A percentile compares a stretch with the other conserved stretches of the same genome.
Evolutionary conservation across 2,797 vertebrate genomes (phyloP).

Genomic region (Artibeus lituratus): DNA sequence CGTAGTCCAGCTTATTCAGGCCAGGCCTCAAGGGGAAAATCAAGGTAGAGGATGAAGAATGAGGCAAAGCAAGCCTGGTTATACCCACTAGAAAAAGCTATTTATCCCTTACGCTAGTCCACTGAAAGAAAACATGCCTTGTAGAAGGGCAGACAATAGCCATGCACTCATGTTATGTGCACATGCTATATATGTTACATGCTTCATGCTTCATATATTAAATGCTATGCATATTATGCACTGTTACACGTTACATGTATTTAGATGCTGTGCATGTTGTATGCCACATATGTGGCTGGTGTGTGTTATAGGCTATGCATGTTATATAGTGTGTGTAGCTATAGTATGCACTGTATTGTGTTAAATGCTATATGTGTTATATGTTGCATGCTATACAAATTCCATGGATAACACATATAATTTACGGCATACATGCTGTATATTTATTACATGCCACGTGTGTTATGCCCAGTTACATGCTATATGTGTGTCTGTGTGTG

Average conservation of each 20-base stretch:
- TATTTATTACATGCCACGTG: no score
- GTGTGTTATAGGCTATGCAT: rapidly evolving
- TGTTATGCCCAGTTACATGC: not conserved
- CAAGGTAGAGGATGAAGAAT: not conserved
- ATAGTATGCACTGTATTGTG: not conserved
- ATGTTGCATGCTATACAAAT: not conserved
- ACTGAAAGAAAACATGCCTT: not conserved
- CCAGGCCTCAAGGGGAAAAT: not conserved
- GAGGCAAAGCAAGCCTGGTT: not conserved
- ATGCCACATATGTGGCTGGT: not conserved
- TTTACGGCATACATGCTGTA: not conserved
- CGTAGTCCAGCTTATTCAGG: not conserved
- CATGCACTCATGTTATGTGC: not conserved
- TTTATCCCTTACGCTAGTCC: not conserved
- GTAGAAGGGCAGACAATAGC: not conserved
- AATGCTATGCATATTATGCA: not conserved
- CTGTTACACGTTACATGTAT: not conserved
- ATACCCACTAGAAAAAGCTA: not conserved
- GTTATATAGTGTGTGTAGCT: not conserved
- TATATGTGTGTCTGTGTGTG: not conserved
- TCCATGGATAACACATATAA: no score
- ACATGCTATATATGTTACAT: not conserved
- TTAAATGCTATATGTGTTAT: not conserved
- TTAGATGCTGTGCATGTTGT: not conserved
- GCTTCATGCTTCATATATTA: not conserved